A percentile compares a stretch with the other conserved stretches of the same genome.
Conservation (phyloP, 2,888 invertebrate genomes). For the Steromphala cineraria region DNA sequence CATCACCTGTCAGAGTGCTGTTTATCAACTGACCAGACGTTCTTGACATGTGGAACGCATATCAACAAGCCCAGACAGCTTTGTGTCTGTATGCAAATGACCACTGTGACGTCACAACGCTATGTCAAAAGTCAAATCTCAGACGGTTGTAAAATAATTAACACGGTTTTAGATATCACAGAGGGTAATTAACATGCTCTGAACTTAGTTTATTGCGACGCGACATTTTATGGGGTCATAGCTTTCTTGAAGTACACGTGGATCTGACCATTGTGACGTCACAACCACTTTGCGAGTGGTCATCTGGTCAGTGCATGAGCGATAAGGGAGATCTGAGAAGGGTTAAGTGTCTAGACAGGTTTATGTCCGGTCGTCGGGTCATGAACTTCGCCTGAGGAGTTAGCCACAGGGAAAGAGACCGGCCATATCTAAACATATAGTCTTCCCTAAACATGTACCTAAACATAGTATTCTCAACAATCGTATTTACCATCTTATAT, state of each 20-base stretch:
- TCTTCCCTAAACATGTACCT: too few species aligned
- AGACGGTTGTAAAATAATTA: too few species aligned
- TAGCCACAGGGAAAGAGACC: too few species aligned
- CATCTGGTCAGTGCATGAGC: not conserved
- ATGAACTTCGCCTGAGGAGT: not conserved
- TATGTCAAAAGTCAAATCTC: too few species aligned
- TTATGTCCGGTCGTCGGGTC: not conserved
- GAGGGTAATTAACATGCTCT: not conserved
- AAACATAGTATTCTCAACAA: too few species aligned
- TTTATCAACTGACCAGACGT: not conserved
- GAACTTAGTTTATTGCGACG: not conserved
- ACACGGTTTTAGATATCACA: too few species aligned
- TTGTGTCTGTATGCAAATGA: conserved; percentile 3
- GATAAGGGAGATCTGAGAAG: not conserved
- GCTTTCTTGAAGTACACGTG: not conserved
- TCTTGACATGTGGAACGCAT: not conserved
- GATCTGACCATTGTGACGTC: not conserved
- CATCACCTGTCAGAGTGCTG: not conserved
- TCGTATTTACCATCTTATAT: too few species aligned
- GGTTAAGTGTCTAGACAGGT: not conserved
- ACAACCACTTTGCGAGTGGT: not conserved
- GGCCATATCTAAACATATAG: too few species aligned
- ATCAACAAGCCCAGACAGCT: not conserved
- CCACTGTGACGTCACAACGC: not conserved
- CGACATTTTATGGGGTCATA: not conserved